Evolutionary conservation across 1,140 invertebrate genomes (phyloP).

Genomic region (Leptinotarsa lineolata): DNA sequence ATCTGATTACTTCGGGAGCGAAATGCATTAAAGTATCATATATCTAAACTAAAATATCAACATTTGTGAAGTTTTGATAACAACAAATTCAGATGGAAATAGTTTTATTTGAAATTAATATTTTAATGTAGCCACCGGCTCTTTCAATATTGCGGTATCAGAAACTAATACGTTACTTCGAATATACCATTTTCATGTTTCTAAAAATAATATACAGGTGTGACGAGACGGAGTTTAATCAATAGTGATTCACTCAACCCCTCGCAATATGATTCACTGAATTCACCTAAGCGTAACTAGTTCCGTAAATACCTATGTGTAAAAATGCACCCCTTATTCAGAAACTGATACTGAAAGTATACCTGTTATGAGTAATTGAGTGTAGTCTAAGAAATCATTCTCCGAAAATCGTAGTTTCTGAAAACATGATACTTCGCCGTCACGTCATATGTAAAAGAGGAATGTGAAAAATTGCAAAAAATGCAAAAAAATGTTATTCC

Average conservation of each 20-base stretch:
- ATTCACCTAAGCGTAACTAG: not conserved
- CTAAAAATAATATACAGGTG: conserved; percentile 6
- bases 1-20: not conserved
- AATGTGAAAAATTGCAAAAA: too few species aligned
- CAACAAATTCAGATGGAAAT: not conserved
- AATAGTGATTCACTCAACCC: conserved; percentile 4
- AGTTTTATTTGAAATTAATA: conserved; percentile 7
- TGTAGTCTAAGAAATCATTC: too few species aligned
- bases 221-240: conserved; percentile 2
- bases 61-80: conserved; percentile 3
- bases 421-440: too few species aligned
- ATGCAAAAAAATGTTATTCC: too few species aligned
- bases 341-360: not conserved
- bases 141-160: not conserved
- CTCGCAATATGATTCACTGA: conserved; percentile 1
- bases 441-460: too few species aligned
- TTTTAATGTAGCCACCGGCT: conserved; percentile 7
- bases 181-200: not conserved
- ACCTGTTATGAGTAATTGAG: not conserved
- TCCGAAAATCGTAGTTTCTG: too few species aligned
- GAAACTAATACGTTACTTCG: not conserved
- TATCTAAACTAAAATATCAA: conserved; percentile 9
- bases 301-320: conserved; percentile 7
- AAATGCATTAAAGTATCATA: conserved; percentile 9
- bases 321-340: not conserved